phyloP scores from a whole-genome alignment of 2,113 vertebrate genomes.

The Malurus alboscapulatus region DNA sequence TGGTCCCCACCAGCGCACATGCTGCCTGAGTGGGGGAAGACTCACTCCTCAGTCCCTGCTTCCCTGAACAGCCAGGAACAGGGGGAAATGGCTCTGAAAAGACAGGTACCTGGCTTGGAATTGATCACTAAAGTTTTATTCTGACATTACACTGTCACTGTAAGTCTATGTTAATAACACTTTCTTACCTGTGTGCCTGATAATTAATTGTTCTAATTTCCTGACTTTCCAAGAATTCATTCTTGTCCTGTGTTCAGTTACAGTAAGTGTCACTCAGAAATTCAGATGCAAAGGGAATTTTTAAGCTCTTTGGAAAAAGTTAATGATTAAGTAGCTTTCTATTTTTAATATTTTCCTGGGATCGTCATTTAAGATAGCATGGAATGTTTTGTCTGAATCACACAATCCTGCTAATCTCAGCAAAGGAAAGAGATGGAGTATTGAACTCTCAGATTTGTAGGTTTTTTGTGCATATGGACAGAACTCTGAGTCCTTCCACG shows the following conservation, averaged over 20 bases:
- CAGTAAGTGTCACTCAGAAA: not conserved
- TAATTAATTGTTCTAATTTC: not conserved
- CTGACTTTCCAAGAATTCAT: not conserved
- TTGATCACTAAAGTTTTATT: not conserved
- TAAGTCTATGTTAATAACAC: not conserved
- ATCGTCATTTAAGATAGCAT: not conserved
- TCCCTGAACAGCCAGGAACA: accelerated
- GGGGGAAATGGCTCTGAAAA: not conserved
- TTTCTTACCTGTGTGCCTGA: not conserved
- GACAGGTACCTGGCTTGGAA: not conserved
- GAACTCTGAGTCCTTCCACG: not conserved
- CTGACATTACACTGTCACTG: not conserved
- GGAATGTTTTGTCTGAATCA: not conserved
- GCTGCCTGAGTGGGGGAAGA: not conserved
- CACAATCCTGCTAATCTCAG: not conserved
- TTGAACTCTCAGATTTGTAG: not conserved
- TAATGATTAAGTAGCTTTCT: not conserved
- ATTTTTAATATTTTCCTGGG: not conserved
- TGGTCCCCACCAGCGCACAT: accelerated
- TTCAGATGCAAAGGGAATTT: not conserved
- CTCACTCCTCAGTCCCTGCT: not conserved
- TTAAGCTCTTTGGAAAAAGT: not conserved
- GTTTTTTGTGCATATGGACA: not conserved
- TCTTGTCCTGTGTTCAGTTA: not conserved
- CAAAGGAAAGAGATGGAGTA: not conserved